Evolutionary conservation across 2,113 vertebrate genomes (phyloP), one percentile per base, ranked within the genome.

Genomic region (Hemicordylus capensis): DNA sequence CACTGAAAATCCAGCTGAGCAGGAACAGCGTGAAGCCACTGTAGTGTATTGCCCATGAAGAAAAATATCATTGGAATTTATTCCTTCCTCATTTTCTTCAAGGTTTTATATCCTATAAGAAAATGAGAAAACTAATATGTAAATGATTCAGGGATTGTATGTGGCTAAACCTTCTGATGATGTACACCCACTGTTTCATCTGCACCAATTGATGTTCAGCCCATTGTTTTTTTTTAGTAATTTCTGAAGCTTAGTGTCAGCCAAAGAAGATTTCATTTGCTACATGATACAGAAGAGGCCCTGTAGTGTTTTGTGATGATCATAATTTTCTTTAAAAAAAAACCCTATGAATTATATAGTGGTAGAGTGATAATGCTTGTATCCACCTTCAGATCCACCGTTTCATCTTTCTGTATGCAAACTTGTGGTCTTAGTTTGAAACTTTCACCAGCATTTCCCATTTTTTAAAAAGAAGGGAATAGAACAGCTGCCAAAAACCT

Each of bases 381-480:
- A 31, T 37, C 54, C 69, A 46, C 44, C 63, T 69, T 72, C 66
- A 37, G 42, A 39, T 61, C 28, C 11, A 51, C 56, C 42, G 19
- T 61, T 46, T 44, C 44, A 31, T 31, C 5, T 72, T 73, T 26
- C 26, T 42, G 12, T 51, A 17, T 91, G 54, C 9, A 37, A 34
- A 85, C 91, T 85, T 81, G 85, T 54, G 79, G 72, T 79, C 11
- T 83, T 91, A 85, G 56, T 77, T 90, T 86, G 93, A 93, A 79
- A 58, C 54, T 73, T 83, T 82, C 90, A 91, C 78, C 79, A 92
- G 86, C 58, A 87, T 88, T 94, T 92, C 93, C 82, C 90, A 87
- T 82, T 91, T 89, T 44, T 31, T 90, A 89, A 54, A 86, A 74
- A 64, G 26, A 44, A 63, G 19, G 37, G 58, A 92, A 87, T 42